Base-by-base conservation (phyloP, 30 jellyfish, hydroid and myxozoan genomes). In the Phacellophora camtschatica region DNA sequence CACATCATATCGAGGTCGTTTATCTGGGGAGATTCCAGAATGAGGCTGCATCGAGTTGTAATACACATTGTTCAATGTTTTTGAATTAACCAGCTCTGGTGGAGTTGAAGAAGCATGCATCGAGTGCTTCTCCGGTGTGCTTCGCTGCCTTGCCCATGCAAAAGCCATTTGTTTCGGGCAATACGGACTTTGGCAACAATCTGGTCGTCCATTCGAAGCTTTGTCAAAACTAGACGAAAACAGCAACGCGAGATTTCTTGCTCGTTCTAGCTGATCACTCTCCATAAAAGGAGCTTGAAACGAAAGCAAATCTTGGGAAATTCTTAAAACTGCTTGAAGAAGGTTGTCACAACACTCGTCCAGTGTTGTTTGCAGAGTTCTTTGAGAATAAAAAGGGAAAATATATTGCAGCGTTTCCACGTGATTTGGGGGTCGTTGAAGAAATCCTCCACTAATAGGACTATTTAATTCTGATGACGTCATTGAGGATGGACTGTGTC, bases 101-200 rank as follows among this genome's bases (percentile, higher is more conserved):
- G 45, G 30, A 8, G n/a, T n/a, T n/a, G n/a, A n/a, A n/a, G n/a
- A n/a, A n/a, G n/a, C n/a, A n/a, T n/a, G 76, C 53, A 23, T 25
- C 22, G 41, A 55, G 20, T 31, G 43, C 20, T 30, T 25, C 13
- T 22, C 32, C 62, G 86, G 53, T 20, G 13, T 20, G 4, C 63
- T 58, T 10, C 88, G 55, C 29, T 58, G 88, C 45, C 54, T 59
- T 6, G 81, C 74, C 88, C 88, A 77, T 59, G 58, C 71, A 81
- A n/a, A 77, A 18, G 88, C 88, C 88, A 77, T 77, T 59, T 77
- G 88, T 39, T 22, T 58, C 63, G 88, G 88, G 50, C 88, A 77
- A 39, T 77, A 77, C 32, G 88, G 88, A 18, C 88, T 77, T 22
- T 58, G 23, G 33, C 88, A 77, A 25, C 88, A 77, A 55, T 59